phyloP scores from a whole-genome alignment of 1,140 invertebrate genomes.

The Brachionus paranguensis region DNA sequence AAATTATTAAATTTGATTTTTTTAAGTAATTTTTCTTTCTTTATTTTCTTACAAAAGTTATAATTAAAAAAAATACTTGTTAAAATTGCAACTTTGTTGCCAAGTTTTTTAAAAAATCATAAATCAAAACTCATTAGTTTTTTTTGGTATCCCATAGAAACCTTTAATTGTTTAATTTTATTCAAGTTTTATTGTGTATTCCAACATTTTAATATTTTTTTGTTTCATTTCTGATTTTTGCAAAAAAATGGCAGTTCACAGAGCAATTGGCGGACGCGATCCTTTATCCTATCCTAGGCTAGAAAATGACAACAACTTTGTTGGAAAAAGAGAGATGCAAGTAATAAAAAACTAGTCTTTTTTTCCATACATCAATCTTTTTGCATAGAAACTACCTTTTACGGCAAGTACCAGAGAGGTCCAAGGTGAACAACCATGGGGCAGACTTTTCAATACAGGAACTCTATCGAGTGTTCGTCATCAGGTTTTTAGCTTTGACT shows the following conservation, averaged over 20 bases:
- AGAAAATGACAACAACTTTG: conserved; percentile 51
- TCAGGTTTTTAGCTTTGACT: conserved; percentile 50
- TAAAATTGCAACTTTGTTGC: neutral
- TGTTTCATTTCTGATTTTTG: neutral
- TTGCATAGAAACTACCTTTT: conserved; percentile 38
- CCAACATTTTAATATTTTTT: neutral
- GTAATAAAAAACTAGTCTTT: conserved; percentile 41
- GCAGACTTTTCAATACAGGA: conserved; percentile 47
- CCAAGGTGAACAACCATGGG: conserved; percentile 50
- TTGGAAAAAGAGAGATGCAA: conserved; percentile 44
- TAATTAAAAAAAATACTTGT: neutral
- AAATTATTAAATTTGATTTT: neutral
- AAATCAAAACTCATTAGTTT: neutral
- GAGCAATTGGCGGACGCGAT: conserved; percentile 43
- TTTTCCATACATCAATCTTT: neutral
- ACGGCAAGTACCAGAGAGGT: neutral
- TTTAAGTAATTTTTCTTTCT: neutral
- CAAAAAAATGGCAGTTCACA: conserved; percentile 37
- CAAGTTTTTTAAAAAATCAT: conserved; percentile 17
- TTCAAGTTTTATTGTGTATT: neutral
- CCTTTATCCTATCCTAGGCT: conserved; percentile 51
- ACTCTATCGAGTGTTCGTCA: conserved; percentile 49
- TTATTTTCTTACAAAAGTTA: neutral
- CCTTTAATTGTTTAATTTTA: conserved; percentile 30
- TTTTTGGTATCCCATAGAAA: conserved; percentile 24